Base-by-base conservation (phyloP, 2,888 invertebrate species). In the Dimorphilus gyrociliatus region DNA sequence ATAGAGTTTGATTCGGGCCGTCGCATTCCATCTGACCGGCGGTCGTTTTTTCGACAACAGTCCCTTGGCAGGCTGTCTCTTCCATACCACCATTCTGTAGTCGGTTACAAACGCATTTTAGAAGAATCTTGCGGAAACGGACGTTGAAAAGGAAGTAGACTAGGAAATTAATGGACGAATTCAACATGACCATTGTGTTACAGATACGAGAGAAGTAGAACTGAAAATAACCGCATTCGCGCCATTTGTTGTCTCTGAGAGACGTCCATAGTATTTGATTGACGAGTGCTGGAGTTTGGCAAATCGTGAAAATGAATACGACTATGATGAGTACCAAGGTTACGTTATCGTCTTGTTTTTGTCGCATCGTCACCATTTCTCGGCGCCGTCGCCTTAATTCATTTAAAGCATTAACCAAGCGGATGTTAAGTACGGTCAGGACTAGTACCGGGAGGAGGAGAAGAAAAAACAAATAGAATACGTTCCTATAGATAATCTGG, bases 271-370 rank as follows among this genome's bases (percentile, higher is more conserved):
- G 30, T 13, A 43, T 35, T 29, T 44, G 41, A 25, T 39, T 44
- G 28, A 44, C 28, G 15, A 42, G 35, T 7, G 44, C 40, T 7
- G 42, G 42, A 6, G 33, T 27, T 36, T 44, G 44, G 32, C 42
- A 44, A 18, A 44, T 31, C 29, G 36, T 44, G 34, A 44, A 44
- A 6, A 44, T 37, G 19, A 44, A 19, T 17, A 44, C 31, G 15
- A 44, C 42, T 21, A 44, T 29, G 26, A 44, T 42, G 15, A 44
- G 37, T 7, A 44, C 44, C 17, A 44, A 32, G 6, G 44, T 44
- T 31, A 44, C 39, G 36, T 44, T 44, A 33, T 44, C 42, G 26
- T 43, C 40, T 18, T 40, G 41, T 27, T 40, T 37, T 25, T 34
- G 39, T 3, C 23, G 29, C 14, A 21, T 32, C 29, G 34, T 33